Evolutionary conservation across 2,888 invertebrate species (phyloP).

Genomic region (Venusia cambrica): DNA sequence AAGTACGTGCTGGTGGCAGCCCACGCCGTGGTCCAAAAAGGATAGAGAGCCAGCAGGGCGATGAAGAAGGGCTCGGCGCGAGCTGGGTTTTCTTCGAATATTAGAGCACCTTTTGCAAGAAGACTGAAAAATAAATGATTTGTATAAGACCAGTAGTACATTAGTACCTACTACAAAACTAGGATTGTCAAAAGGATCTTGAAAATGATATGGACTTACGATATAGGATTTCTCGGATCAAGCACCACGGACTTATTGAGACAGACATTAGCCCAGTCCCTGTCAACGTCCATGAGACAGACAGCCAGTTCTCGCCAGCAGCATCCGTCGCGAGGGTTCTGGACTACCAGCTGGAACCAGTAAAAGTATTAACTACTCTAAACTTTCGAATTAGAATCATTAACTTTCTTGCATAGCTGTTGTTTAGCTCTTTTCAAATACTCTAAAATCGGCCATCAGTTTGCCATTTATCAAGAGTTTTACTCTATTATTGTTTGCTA

Average conservation of each 20-base stretch:
- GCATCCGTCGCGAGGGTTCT: constrained; percentile 42
- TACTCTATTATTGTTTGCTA: too few species aligned
- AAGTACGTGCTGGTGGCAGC: constrained; percentile 54
- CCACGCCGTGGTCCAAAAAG: constrained; percentile 54
- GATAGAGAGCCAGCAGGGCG: constrained; percentile 50
- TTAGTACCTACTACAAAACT: too few species aligned
- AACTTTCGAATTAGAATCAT: too few species aligned
- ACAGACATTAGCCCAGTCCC: constrained; percentile 57
- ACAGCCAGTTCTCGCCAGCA: constrained; percentile 65
- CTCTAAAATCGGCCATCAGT: too few species aligned
- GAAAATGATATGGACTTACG: constrained; percentile 40
- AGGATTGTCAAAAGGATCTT: too few species aligned
- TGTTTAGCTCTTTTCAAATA: too few species aligned
- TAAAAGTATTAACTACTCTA: neutral
- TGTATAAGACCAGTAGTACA: too few species aligned
- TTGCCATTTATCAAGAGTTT: too few species aligned
- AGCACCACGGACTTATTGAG: constrained; percentile 53
- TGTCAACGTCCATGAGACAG: constrained; percentile 56
- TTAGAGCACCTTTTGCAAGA: constrained; percentile 54
- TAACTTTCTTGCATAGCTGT: too few species aligned
- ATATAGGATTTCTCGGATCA: constrained; percentile 57
- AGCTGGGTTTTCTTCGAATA: constrained; percentile 51
- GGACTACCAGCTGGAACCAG: constrained; percentile 40
- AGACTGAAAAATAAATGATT: constrained; percentile 50
- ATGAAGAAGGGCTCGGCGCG: constrained; percentile 61